A percentile compares a stretch with the other conserved stretches of the same genome.
Evolutionary conservation across 92 coral and sea anemone genomes (phyloP).

Genomic region (Ricordea florida): DNA sequence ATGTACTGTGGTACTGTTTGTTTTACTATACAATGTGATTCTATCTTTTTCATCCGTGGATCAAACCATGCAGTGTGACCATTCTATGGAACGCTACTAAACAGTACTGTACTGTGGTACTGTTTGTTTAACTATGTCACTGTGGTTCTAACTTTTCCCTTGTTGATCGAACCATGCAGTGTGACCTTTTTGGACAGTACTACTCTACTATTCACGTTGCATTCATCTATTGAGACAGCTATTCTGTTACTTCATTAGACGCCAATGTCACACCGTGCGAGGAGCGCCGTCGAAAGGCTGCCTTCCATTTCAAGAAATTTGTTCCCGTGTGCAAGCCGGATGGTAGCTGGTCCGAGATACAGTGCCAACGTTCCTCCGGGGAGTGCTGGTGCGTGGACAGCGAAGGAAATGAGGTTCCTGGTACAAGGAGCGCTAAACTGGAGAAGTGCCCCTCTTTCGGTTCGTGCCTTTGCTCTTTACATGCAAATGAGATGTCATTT

Average conservation of each 20-base stretch:
- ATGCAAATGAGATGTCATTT: background rate
- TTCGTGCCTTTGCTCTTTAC: background rate
- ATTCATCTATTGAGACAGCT: background rate
- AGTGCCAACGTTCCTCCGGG: conserved; percentile 64
- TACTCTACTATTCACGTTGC: background rate
- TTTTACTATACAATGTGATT: no score
- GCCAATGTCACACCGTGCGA: conserved; percentile 63
- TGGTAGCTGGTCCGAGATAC: conserved; percentile 87
- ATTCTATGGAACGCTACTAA: no score
- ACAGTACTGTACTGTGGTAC: no score
- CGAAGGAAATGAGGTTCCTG: conserved; percentile 60
- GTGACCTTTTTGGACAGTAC: background rate
- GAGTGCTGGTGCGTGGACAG: conserved; percentile 88
- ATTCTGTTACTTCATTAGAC: conserved; percentile 17
- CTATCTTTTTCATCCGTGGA: no score
- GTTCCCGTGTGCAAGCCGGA: conserved; percentile 83
- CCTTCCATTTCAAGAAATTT: conserved; percentile 17
- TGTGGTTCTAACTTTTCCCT: background rate
- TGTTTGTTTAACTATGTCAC: no score
- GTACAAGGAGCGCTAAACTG: conserved; percentile 48
- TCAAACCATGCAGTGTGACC: no score
- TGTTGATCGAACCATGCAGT: no score
- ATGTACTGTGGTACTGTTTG: no score
- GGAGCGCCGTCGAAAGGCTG: conserved; percentile 43
- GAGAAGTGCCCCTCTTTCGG: conserved; percentile 38